Conservation (phyloP, 2,797 vertebrate genomes). For the Acrocephalus scirpaceus region DNA sequence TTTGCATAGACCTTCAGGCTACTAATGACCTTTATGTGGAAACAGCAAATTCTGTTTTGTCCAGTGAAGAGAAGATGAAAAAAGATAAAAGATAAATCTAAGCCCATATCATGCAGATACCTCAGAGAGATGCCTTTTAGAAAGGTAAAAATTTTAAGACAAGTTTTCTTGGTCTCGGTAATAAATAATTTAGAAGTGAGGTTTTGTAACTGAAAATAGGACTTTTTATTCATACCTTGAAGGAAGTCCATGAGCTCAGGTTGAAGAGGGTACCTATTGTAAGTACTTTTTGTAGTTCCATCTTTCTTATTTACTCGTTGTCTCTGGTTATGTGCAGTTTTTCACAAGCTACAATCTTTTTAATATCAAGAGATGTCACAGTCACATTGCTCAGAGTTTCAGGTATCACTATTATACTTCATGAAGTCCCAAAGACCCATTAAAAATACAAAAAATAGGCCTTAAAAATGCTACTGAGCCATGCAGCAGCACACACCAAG, state of each 20-base stretch:
- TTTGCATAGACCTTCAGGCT: constrained; percentile 86
- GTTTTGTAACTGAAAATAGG: neutral
- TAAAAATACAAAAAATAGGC: neutral
- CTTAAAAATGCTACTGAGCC: neutral
- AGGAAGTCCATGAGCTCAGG: neutral
- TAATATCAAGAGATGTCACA: neutral
- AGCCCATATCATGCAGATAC: neutral
- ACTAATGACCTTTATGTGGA: constrained; percentile 85
- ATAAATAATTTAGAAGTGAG: neutral
- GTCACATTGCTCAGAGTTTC: neutral
- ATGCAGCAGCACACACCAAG: neutral
- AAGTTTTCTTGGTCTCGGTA: neutral
- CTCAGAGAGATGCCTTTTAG: neutral
- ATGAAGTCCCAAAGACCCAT: neutral
- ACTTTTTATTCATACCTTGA: neutral
- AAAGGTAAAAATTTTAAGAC: neutral
- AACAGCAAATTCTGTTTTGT: constrained; percentile 44
- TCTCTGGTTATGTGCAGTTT: neutral
- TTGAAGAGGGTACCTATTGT: neutral
- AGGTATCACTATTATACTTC: neutral
- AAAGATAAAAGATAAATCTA: constrained; percentile 31
- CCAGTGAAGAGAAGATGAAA: constrained; percentile 66
- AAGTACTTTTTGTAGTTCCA: neutral
- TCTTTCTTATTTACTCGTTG: neutral
- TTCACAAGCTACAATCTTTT: neutral